A percentile compares a stretch with the other conserved stretches of the same genome.
Evolutionary conservation across 1,140 invertebrate genomes (phyloP).

Genomic region (Drosophila truncata): DNA sequence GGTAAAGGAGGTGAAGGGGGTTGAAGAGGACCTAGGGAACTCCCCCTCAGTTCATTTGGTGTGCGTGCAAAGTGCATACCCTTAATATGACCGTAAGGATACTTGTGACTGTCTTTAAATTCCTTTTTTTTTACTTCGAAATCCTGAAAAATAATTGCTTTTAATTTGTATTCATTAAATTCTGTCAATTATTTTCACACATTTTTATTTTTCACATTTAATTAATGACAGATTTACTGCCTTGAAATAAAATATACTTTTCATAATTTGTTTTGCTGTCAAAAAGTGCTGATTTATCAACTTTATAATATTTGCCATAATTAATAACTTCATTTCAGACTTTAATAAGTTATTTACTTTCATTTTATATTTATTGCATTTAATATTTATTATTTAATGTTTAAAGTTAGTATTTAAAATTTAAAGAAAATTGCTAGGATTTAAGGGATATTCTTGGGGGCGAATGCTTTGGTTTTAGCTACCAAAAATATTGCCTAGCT

Average conservation of each 20-base stretch:
- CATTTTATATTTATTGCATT: too few relatives aligned
- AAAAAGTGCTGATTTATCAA: neutral
- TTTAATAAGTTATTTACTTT: too few relatives aligned
- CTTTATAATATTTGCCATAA: neutral
- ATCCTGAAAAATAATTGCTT: neutral
- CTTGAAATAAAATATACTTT: too few relatives aligned
- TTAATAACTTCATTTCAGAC: neutral
- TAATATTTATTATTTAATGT: too few relatives aligned
- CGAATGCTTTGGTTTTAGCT: neutral
- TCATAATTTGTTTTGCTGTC: neutral
- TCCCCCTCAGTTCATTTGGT: neutral
- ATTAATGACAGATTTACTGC: neutral
- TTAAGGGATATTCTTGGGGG: neutral
- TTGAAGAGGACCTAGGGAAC: neutral
- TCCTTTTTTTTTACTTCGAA: neutral
- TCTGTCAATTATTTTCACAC: too few relatives aligned
- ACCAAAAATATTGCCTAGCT: slow-evolving; percentile 9
- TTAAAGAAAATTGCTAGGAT: neutral
- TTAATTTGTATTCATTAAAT: neutral
- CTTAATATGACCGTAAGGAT: neutral
- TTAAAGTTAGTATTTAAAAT: neutral
- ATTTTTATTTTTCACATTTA: neutral
- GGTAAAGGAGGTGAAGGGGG: neutral
- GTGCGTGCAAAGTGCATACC: slow-evolving; percentile 14
- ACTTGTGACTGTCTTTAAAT: slow-evolving; percentile 1